These are phyloP conservation scores for Torymus auratus DNA, from an alignment of 2,888 invertebrate species.

Conservation along the genomic window DNA sequence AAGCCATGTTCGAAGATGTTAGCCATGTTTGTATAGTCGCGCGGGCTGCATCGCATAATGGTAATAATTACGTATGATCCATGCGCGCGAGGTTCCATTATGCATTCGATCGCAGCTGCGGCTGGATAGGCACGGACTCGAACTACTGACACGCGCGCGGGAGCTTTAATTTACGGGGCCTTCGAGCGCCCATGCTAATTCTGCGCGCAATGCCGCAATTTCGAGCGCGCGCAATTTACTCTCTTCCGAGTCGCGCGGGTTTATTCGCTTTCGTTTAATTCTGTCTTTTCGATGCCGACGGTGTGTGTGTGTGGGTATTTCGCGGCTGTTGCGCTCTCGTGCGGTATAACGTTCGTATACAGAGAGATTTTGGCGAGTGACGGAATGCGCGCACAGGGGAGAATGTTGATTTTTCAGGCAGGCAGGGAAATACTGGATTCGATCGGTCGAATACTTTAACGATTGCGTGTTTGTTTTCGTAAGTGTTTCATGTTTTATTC, in stretches of 20 bases:
- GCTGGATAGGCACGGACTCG: conserved; percentile 11
- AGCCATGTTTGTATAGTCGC: background rate
- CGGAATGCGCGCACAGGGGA: no score
- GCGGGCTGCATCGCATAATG: background rate
- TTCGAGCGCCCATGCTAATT: background rate
- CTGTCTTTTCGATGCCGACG: background rate
- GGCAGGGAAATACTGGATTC: no score
- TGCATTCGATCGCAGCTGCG: background rate
- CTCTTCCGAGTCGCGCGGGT: conserved; percentile 3
- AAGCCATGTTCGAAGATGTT: conserved; percentile 14
- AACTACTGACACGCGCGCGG: background rate
- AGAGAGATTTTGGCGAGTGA: no score
- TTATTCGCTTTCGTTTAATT: conserved; percentile 43
- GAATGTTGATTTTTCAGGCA: no score
- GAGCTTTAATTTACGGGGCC: conserved; percentile 5
- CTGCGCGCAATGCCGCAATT: conserved; percentile 11
- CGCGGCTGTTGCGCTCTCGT: no score
- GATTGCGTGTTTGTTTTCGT: no score
- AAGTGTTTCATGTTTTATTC: no score
- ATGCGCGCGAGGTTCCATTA: background rate
- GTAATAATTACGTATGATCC: conserved; percentile 11
- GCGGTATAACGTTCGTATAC: no score
- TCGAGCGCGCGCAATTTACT: background rate
- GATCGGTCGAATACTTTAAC: no score
- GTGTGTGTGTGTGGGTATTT: no score